Evolutionary conservation across 2,797 vertebrate genomes (phyloP).

Genomic region (Tragelaphus oryx): DNA sequence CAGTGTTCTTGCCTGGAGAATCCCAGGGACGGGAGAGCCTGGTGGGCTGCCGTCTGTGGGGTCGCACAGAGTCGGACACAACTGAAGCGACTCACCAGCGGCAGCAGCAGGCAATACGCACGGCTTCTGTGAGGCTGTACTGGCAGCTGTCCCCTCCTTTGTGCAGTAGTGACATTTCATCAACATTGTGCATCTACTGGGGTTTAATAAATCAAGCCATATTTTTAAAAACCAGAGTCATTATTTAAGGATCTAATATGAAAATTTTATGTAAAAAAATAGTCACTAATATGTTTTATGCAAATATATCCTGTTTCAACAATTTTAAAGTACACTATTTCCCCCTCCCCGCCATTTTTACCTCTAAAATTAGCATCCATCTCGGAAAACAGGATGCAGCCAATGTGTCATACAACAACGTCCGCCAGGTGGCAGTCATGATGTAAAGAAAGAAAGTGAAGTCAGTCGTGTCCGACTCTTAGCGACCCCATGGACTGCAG

Average conservation of each 20-base stretch:
- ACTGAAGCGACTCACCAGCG: background rate
- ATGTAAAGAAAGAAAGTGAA: background rate
- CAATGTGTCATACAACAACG: background rate
- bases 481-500: background rate
- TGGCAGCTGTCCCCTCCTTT: background rate
- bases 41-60: background rate
- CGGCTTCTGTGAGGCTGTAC: background rate
- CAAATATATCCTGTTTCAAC: background rate
- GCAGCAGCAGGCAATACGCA: background rate
- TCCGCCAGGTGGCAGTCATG: slow-evolving; percentile 14
- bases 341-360: background rate
- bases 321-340: background rate
- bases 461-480: fast-evolving
- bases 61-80: fast-evolving
- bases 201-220: background rate
- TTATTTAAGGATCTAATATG: background rate
- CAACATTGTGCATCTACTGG: background rate
- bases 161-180: background rate
- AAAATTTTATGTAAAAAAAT: background rate
- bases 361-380: background rate
- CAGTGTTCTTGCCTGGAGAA: too few relatives aligned
- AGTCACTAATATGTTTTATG: background rate
- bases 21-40: background rate
- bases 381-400: background rate
- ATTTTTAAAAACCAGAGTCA: background rate